phyloP scores from a whole-genome alignment of 2,797 vertebrate genomes.

The Lemur catta region DNA sequence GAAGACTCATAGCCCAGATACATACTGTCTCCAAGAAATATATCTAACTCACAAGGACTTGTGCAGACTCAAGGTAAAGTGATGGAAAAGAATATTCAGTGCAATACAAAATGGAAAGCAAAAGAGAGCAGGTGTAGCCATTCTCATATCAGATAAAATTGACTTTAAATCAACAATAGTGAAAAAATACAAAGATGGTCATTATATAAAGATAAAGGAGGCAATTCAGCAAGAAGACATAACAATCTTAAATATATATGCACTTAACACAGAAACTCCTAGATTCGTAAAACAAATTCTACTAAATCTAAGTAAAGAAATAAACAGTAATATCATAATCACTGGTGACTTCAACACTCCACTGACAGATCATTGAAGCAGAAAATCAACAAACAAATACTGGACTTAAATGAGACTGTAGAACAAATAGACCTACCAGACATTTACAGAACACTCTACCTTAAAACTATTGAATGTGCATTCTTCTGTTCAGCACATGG shows the following conservation, averaged over 20 bases:
- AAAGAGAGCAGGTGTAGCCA: not conserved
- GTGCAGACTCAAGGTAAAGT: not conserved
- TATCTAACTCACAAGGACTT: not conserved
- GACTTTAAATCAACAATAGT: not conserved
- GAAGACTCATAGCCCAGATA: not conserved
- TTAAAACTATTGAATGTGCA: too few relatives aligned
- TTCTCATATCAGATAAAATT: not conserved
- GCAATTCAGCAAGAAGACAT: too few relatives aligned
- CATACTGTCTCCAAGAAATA: not conserved
- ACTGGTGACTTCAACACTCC: not conserved
- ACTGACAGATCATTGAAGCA: not conserved
- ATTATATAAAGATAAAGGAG: not conserved
- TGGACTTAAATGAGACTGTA: not conserved
- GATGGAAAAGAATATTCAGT: not conserved
- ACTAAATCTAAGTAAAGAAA: not conserved
- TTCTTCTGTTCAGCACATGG: not conserved
- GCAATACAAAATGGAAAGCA: not conserved
- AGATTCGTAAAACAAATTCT: not conserved
- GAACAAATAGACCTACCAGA: not conserved
- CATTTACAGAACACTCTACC: not conserved
- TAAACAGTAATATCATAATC: not conserved
- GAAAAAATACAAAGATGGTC: not conserved
- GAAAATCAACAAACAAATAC: not conserved
- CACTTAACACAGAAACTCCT: not conserved
- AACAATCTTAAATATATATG: not conserved